These are phyloP conservation scores for Petaurus breviceps DNA, from an alignment of 2,113 vertebrate genomes.

Conservation along the genomic window DNA sequence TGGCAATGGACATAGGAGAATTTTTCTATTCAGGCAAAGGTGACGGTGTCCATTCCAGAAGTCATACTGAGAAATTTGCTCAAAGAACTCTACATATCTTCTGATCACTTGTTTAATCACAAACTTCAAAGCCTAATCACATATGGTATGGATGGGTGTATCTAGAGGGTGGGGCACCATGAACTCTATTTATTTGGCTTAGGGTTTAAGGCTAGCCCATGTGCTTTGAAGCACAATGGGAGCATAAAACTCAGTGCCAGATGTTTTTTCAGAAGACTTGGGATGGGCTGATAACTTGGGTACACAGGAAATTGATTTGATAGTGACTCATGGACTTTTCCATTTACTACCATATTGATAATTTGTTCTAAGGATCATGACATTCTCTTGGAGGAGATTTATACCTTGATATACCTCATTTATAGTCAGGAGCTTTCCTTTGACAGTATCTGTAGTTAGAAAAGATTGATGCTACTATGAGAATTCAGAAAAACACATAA, in stretches of 20 bases:
- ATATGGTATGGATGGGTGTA: not conserved
- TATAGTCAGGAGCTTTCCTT: not conserved
- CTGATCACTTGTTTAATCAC: not conserved
- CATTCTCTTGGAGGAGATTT: not conserved
- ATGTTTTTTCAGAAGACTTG: slow-evolving; percentile 43
- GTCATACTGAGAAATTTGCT: not conserved
- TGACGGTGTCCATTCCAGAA: not conserved
- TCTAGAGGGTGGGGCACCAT: not conserved
- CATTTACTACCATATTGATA: slow-evolving; percentile 21
- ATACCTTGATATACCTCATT: not conserved
- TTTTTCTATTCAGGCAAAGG: not conserved
- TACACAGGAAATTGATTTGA: slow-evolving; percentile 50
- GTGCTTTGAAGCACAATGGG: slow-evolving; percentile 43
- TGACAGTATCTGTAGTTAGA: not conserved
- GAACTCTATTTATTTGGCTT: not conserved
- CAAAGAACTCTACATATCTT: slow-evolving; percentile 3
- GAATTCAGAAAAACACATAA: not conserved
- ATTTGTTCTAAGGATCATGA: not conserved
- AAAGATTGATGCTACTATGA: not conserved
- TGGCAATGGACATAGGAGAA: not conserved
- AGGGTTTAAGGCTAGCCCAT: slow-evolving; percentile 11
- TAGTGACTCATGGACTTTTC: slow-evolving; percentile 54
- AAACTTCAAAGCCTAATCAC: slow-evolving; percentile 21
- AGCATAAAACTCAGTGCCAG: slow-evolving; percentile 39
- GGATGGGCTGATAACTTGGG: slow-evolving; percentile 42